Conservation (phyloP, 2,888 invertebrate species). For the Lithophane ornitopus region DNA sequence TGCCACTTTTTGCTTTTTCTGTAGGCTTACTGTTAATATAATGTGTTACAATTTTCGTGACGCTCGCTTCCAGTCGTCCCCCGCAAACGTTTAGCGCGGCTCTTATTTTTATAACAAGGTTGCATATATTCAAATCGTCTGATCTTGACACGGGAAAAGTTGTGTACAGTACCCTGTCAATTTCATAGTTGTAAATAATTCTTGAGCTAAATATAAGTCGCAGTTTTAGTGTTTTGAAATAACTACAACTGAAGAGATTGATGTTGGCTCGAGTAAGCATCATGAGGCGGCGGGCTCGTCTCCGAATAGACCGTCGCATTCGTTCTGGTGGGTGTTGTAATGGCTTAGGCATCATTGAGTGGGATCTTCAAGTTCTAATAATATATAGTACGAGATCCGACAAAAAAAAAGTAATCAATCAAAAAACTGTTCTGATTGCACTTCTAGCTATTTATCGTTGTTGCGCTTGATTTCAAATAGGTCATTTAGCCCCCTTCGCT, state of each 20-base stretch:
- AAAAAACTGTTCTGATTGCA: neutral
- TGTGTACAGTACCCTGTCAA: conserved; percentile 38
- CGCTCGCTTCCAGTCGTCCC: conserved; percentile 69
- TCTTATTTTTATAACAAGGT: conserved; percentile 78
- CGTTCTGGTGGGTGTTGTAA: conserved; percentile 47
- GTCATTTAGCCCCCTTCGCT: neutral
- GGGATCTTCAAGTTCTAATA: conserved; percentile 37
- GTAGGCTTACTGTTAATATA: conserved; percentile 7
- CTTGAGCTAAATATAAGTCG: conserved; percentile 12
- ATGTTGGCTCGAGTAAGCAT: conserved; percentile 41
- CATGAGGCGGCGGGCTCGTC: conserved; percentile 6
- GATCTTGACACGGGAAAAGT: conserved; percentile 66
- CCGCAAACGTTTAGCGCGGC: conserved; percentile 69
- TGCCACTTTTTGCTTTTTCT: conserved; percentile 7
- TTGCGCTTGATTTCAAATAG: neutral
- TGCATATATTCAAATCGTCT: conserved; percentile 68
- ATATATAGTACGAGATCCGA: conserved; percentile 2
- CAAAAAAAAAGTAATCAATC: neutral
- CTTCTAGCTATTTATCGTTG: neutral
- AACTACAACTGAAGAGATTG: conserved; percentile 22
- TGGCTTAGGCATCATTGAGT: conserved; percentile 34
- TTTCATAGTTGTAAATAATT: conserved; percentile 30
- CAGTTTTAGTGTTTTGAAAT: conserved; percentile 23
- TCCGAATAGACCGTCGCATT: conserved; percentile 46
- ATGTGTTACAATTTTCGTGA: conserved; percentile 67